phyloP scores from a whole-genome alignment of 1,140 invertebrate genomes.

The Temnothorax longispinosus region DNA sequence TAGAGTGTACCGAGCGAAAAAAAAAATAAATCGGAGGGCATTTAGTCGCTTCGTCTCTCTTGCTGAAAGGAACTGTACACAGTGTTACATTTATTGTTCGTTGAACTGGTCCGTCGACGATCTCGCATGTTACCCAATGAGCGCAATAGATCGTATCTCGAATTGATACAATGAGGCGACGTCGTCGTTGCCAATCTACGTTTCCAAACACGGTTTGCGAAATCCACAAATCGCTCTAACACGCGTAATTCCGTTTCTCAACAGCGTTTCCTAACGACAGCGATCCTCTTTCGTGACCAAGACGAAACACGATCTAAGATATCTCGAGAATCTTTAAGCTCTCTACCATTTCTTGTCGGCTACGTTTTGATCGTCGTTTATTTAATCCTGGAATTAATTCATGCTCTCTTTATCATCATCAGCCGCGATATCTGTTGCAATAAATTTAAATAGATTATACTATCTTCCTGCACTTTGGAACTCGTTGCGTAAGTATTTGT shows the following conservation, averaged over 20 bases:
- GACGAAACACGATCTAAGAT: conserved; percentile 36
- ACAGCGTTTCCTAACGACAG: neutral
- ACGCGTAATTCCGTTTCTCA: conserved; percentile 13
- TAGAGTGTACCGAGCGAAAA: conserved; percentile 28
- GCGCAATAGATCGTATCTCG: conserved; percentile 42
- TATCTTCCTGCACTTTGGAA: neutral
- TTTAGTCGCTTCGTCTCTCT: conserved; percentile 55
- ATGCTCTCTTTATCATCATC: neutral
- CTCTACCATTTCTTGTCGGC: neutral
- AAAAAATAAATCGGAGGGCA: conserved; percentile 65
- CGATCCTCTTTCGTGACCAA: conserved; percentile 4
- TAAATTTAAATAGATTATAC: neutral
- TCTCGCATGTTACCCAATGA: conserved; percentile 17
- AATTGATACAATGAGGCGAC: conserved; percentile 25
- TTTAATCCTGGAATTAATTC: conserved; percentile 20
- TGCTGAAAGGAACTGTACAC: conserved; percentile 70
- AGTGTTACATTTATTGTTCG: conserved; percentile 60
- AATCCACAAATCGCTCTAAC: neutral
- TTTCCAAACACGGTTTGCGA: conserved; percentile 1
- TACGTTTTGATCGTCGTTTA: neutral
- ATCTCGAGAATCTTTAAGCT: conserved; percentile 23
- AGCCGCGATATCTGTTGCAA: neutral
- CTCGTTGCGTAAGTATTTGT: neutral
- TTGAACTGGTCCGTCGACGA: conserved; percentile 51
- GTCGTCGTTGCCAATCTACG: conserved; percentile 3